Base-by-base conservation (phyloP, 1,140 invertebrate genomes). In the Zaprionus tsacasi region DNA sequence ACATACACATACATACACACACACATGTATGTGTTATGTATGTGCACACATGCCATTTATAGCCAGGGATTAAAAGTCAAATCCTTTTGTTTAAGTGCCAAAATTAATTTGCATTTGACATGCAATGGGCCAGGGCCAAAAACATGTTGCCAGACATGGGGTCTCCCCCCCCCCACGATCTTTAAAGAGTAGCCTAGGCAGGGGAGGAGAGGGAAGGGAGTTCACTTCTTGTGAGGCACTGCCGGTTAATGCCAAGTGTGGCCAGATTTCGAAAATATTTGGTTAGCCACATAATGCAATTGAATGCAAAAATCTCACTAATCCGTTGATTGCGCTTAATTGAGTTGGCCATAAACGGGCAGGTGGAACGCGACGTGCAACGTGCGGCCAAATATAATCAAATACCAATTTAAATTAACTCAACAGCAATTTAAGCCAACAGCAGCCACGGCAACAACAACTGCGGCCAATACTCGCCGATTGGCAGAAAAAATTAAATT, bases 331-430 rank as follows among this genome's bases (percentile, higher is more conserved):
- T 89, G 81, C 63, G 65, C 83, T 89, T 88, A 88, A 88, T 88
- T 83, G 83, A 88, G 85, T 88, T 89, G 85, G 83, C 85, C 85
- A 88, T 87, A 87, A 87, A 83, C 80, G 83, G 78, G 65, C 73
- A 70, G 71, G 72, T 61, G 66, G 65, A 63, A 52, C 72, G 59
- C 38, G 17, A 35, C 54, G 64, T 57, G 55, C 64, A 57, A 21
- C 50, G 35, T 17, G 21, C 25, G 33, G 78, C 85, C 78, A 81
- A 88, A 88, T 88, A 88, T 89, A 88, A 88, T 88, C 83, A 88
- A 88, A 88, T 89, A 88, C 85, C 83, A 89, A 88, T 88, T 88
- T 88, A 88, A 88, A 88, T 88, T 88, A 88, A 88, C 85, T 88
- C 83, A 88, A 88, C 83, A 88, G 78, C 85, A 88, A 89, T 88